Base-by-base conservation (phyloP, 2,797 vertebrate species). In the Myotis myotis region DNA sequence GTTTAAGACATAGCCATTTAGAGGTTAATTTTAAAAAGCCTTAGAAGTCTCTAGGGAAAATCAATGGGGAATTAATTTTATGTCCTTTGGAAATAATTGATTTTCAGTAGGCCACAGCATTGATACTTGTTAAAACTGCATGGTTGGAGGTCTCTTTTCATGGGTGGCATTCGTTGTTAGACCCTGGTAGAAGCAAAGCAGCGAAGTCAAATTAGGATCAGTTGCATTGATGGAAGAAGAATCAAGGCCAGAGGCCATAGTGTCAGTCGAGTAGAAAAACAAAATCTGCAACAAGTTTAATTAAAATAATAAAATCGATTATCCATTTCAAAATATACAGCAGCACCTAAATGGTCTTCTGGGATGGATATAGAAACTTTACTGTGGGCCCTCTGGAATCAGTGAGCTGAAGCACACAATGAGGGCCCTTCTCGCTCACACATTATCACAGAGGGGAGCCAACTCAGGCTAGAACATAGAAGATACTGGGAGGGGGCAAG, bases 1-100 rank as follows among this genome's bases (percentile, higher is more conserved):
- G 9, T 55, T 51, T 62, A 87, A 82, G 25, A 53, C 30, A 19
- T 10, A 89, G 22, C 17, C 49, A 89, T 22, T 55, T 25, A 55
- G 33, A 68, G 9, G 41, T 62, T 80, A 71, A 66, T 60, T 91
- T 71, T 51, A 23, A 62, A 68, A 84, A 82, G 33, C 5, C n/a
- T 33, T 33, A 78, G 57, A 84, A n/a, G n/a, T 1, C 36, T 78
- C 53, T 74, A 25, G 55, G 38, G 87, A 25, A 79, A 95, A 76
- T 11, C 22, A 72, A 75, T 9, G 23, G 47, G 44, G 19, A 85
- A 71, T 80, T 83, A 51, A 55, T 49, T 89, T 33, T n/a, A 81
- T 33, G 6, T 86, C 25, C n/a, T 82, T 78, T 83, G 51, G 30
- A 90, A 44, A 90, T 36, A 64, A n/a, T 22, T 33, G 55, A 20